phyloP scores from a whole-genome alignment of 2,797 vertebrate genomes.

The Sebastes taczanowskii region DNA sequence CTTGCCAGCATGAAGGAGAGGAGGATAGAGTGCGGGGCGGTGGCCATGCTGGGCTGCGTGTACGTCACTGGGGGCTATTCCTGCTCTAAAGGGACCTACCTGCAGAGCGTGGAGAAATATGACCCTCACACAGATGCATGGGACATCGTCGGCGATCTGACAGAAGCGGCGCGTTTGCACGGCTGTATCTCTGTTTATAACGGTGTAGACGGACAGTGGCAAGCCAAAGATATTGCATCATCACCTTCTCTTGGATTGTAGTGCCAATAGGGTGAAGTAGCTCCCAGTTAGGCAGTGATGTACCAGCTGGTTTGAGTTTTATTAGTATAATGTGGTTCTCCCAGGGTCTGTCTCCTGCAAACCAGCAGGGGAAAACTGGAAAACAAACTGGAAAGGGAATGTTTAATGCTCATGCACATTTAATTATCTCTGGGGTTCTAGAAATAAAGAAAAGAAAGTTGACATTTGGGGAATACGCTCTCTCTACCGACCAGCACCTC shows the following conservation, averaged over 20 bases:
- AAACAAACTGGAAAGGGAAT: background rate
- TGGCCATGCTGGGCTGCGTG: slow-evolving; percentile 85
- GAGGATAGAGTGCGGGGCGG: slow-evolving; percentile 84
- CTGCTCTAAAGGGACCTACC: slow-evolving; percentile 83
- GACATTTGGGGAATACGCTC: background rate
- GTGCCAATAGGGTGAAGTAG: background rate
- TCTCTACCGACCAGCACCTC: background rate
- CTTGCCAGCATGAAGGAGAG: slow-evolving; percentile 83
- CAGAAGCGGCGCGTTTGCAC: slow-evolving; percentile 80
- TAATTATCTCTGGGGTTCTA: background rate
- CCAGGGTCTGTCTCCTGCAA: background rate
- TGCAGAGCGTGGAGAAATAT: slow-evolving; percentile 86
- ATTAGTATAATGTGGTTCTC: background rate
- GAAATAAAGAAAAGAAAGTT: background rate
- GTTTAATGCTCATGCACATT: background rate
- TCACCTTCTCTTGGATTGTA: background rate
- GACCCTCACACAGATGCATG: slow-evolving; percentile 81
- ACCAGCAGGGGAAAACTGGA: background rate
- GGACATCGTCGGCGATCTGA: slow-evolving; percentile 83
- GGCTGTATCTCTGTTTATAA: slow-evolving; percentile 82
- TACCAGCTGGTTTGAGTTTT: background rate
- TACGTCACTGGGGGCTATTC: slow-evolving; percentile 86
- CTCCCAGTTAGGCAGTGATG: background rate
- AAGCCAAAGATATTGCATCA: background rate
- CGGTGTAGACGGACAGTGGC: background rate